Evolutionary conservation across 2,888 invertebrate species (phyloP).

Genomic region (Tortrix viridana): DNA sequence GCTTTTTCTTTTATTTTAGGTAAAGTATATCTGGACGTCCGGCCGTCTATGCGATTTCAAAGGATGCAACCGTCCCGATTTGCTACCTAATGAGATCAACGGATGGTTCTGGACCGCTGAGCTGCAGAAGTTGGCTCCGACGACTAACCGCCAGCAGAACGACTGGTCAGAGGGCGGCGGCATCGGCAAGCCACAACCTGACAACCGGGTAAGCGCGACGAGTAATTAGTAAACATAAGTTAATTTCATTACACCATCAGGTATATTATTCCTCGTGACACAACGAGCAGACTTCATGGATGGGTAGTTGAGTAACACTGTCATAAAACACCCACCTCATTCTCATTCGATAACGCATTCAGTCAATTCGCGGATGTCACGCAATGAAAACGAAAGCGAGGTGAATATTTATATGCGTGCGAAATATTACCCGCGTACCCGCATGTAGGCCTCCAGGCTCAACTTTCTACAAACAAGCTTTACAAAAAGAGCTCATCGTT

Average conservation of each 20-base stretch:
- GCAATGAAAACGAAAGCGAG: constrained; percentile 79
- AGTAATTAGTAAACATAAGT: constrained; percentile 43
- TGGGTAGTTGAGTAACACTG: constrained; percentile 75
- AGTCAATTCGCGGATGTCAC: constrained; percentile 59
- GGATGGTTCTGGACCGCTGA: constrained; percentile 98
- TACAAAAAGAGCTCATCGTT: constrained; percentile 79
- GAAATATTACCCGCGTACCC: constrained; percentile 82
- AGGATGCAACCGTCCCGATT: constrained; percentile 93
- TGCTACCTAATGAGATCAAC: constrained; percentile 91
- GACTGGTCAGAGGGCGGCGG: constrained; percentile 96
- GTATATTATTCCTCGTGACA: constrained; percentile 60
- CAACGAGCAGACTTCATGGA: constrained; percentile 64
- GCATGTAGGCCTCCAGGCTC: constrained; percentile 61
- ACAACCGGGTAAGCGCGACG: constrained; percentile 86
- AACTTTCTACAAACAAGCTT: constrained; percentile 77
- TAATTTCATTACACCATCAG: constrained; percentile 62
- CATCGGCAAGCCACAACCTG: constrained; percentile 93
- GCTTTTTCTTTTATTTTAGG: constrained; percentile 68
- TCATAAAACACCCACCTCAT: constrained; percentile 58
- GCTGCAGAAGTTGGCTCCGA: constrained; percentile 92
- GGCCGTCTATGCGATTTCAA: constrained; percentile 95
- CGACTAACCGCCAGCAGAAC: constrained; percentile 91
- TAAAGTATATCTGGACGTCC: constrained; percentile 96
- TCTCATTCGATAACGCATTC: constrained; percentile 52
- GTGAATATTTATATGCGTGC: constrained; percentile 79